Percentiles rank a stretch among this genome's conserved stretches.
Evolutionary conservation across 2,888 invertebrate genomes (phyloP).

Genomic region (Tricholauxania praeusta): DNA sequence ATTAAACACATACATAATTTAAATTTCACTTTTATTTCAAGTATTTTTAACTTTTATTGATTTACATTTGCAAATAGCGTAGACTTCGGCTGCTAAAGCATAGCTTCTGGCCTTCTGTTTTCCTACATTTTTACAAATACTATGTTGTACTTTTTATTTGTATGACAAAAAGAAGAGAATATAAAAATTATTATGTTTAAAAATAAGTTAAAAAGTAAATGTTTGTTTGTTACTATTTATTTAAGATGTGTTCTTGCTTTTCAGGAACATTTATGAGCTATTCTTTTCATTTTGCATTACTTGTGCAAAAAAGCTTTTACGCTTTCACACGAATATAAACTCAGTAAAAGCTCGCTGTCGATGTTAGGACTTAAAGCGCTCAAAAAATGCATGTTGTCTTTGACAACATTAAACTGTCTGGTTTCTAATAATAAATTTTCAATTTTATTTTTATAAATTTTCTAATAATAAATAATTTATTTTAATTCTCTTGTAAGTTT

Average conservation of each 20-base stretch:
- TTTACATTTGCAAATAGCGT: not conserved
- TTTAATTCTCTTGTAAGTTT: conserved; percentile 1
- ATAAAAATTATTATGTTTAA: not conserved
- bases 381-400: not conserved
- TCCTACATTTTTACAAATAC: conserved; percentile 11
- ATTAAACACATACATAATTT: not conserved
- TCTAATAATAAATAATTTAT: conserved; percentile 31
- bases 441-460: conserved; percentile 38
- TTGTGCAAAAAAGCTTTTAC: not conserved
- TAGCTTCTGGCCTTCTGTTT: not conserved
- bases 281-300: not conserved
- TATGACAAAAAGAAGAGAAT: not conserved
- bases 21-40: conserved; percentile 5
- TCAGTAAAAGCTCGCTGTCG: not conserved
- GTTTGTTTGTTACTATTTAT: conserved; percentile 51
- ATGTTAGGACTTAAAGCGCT: conserved; percentile 11
- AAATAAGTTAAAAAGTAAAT: not conserved
- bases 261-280: not conserved
- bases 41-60: not conserved
- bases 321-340: not conserved
- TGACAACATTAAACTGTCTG: conserved; percentile 17
- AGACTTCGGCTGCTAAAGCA: not conserved
- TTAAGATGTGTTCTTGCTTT: conserved; percentile 31
- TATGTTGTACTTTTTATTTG: conserved; percentile 10
- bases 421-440: conserved; percentile 34